Percentiles rank a stretch among this genome's conserved stretches.
Conservation (phyloP, 2,888 invertebrate species). For the Xanthia icteritia region DNA sequence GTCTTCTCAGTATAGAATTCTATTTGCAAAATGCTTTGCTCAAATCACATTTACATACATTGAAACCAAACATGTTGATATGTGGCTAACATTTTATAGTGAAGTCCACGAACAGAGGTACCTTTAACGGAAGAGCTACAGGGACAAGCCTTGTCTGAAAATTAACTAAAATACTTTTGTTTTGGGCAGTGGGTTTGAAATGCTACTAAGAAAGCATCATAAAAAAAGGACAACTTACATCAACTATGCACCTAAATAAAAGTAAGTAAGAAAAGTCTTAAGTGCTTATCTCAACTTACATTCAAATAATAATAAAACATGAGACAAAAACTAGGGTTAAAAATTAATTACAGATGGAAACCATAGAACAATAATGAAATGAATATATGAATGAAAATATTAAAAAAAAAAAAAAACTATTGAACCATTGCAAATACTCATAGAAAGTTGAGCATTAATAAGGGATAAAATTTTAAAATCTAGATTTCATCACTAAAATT, state of each 20-base stretch:
- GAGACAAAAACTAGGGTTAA: background rate
- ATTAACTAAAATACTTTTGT: background rate
- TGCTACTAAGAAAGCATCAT: background rate
- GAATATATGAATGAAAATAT: background rate
- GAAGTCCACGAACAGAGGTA: background rate
- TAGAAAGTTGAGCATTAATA: background rate
- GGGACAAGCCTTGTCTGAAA: background rate
- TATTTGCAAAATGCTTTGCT: background rate
- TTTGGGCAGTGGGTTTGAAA: background rate
- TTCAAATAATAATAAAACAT: background rate
- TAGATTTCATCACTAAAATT: background rate
- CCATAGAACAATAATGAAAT: no score
- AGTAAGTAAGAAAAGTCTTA: background rate
- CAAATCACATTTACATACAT: background rate
- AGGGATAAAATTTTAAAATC: background rate
- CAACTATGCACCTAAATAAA: background rate
- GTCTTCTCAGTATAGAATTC: conserved; percentile 3
- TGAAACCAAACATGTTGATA: background rate
- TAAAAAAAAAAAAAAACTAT: background rate
- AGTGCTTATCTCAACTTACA: background rate
- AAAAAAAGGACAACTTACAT: conserved; percentile 3
- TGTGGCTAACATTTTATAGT: background rate
- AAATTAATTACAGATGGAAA: background rate
- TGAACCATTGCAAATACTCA: background rate
- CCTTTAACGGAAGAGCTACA: background rate